phyloP scores from a whole-genome alignment of 2,888 invertebrate genomes.

The Silvanus unidentatus region DNA sequence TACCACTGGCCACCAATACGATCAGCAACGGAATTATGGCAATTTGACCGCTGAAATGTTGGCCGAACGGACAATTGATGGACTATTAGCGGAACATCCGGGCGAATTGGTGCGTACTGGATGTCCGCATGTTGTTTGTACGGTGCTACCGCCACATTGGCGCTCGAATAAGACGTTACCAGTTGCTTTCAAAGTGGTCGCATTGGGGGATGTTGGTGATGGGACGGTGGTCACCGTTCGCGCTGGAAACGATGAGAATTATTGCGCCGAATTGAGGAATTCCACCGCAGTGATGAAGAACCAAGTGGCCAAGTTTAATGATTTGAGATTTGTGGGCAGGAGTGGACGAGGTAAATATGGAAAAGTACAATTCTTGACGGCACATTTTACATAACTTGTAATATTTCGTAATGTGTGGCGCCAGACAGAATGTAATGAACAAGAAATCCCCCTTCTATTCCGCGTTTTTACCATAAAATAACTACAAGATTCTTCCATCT shows the following conservation, averaged over 20 bases:
- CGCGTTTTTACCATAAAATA: no score
- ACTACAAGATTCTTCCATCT: no score
- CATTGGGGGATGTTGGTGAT: slow-evolving; percentile 89
- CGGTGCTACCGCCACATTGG: slow-evolving; percentile 94
- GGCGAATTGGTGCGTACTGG: slow-evolving; percentile 88
- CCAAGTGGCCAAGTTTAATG: slow-evolving; percentile 98
- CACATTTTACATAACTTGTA: no score
- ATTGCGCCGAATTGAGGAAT: slow-evolving; percentile 91
- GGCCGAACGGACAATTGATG: slow-evolving; percentile 80
- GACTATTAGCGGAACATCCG: slow-evolving; percentile 83
- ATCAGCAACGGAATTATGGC: slow-evolving; percentile 31
- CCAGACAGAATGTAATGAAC: no score
- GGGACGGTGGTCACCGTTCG: slow-evolving; percentile 93
- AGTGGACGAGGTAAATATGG: slow-evolving; percentile 99
- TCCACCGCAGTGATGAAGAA: slow-evolving; percentile 96
- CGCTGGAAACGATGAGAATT: slow-evolving; percentile 98
- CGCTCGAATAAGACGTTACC: slow-evolving; percentile 97
- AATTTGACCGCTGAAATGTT: slow-evolving; percentile 88
- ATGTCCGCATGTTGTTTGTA: slow-evolving; percentile 92
- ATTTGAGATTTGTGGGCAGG: slow-evolving; percentile 95
- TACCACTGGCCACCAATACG: slow-evolving; percentile 52
- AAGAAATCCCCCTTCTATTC: no score
- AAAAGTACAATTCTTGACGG: slow-evolving; percentile 15
- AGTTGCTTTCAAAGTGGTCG: slow-evolving; percentile 93
- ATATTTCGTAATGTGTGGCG: no score